Base-by-base conservation (phyloP, 1,140 invertebrate genomes). In the Halesus radiatus region DNA sequence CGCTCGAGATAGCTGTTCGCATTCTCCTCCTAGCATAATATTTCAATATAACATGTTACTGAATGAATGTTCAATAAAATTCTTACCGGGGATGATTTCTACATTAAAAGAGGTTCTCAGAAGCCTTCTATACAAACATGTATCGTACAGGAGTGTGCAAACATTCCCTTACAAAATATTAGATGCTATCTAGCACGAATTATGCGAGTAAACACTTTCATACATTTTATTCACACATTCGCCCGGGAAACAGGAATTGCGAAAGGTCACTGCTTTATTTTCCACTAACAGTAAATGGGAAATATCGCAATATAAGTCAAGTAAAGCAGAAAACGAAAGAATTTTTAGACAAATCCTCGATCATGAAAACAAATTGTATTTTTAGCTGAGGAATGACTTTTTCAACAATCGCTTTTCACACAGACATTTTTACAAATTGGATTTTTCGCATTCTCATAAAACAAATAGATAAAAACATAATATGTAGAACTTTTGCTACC, bases 41-140 rank as follows among this genome's bases (percentile, higher is more conserved):
- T 13, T 45, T 22, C 7, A 22, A 64, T 64, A 32, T 37, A 66
- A 29, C 10, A 66, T 50, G 37, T n/a, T 50, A 23, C 29, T 45
- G 16, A 62, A 60, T 60, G 56, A 76, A 58, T 76, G 62, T 76
- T 76, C 56, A 76, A 76, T 62, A 76, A 60, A 76, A 37, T 60
- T 76, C 56, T 60, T 53, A 56, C 74, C 32, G n/a, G 56, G 20
- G 56, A 54, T n/a, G 56, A 45, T 60, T 60, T 32, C 26, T 60
- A 76, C 56, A 3, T 20, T 62, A 76, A 76, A 60, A 62, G 74
- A 62, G 56, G 74, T 45, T 76, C 54, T 62, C 54, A 76, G 72
- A 37, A 76, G 56, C 74, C 23, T 3, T 60, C 74, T 60, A 32
- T 76, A 50, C 56, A 76, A 76, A 76, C 74, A 76, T 45, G 10